A percentile compares a stretch with the other conserved stretches of the same genome.
Conservation (phyloP, 2,888 invertebrate genomes). For the Cheilosia variabilis region DNA sequence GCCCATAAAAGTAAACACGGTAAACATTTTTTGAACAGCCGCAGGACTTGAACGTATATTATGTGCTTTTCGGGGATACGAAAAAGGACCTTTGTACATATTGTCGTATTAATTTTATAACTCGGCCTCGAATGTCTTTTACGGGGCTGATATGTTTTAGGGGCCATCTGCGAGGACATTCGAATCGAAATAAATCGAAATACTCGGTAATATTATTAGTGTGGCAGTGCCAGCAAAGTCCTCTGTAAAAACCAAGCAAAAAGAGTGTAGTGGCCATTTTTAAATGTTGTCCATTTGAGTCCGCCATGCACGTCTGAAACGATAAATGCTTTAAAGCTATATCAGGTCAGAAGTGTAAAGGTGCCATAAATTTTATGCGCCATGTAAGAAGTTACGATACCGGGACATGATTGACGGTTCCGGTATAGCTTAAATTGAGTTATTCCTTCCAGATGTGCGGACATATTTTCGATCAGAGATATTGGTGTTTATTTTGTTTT, state of each 20-base stretch:
- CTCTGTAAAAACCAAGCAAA: background rate
- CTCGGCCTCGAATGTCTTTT: conserved; percentile 49
- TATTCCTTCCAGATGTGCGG: conserved; percentile 40
- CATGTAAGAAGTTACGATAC: conserved; percentile 62
- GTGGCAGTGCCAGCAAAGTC: conserved; percentile 11
- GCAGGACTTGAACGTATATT: conserved; percentile 11
- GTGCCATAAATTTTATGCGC: conserved; percentile 44
- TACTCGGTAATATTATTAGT: conserved; percentile 19
- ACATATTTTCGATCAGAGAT: conserved; percentile 8
- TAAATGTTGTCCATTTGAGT: no score
- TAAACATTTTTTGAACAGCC: conserved; percentile 19
- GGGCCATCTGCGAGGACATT: conserved; percentile 69
- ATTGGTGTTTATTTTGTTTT: conserved; percentile 14
- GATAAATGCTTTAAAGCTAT: conserved; percentile 27
- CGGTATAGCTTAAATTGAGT: conserved; percentile 57
- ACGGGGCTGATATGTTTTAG: conserved; percentile 67
- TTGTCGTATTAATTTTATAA: conserved; percentile 65
- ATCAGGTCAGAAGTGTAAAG: conserved; percentile 1
- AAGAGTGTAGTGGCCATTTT: no score
- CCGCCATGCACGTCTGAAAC: background rate
- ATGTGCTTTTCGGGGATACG: conserved; percentile 16
- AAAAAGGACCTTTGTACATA: conserved; percentile 15
- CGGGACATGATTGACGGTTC: conserved; percentile 60
- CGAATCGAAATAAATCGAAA: conserved; percentile 69
- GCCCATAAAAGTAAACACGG: conserved; percentile 63